Evolutionary conservation across 2,888 invertebrate genomes (phyloP).

Genomic region (Drosophila mettleri): DNA sequence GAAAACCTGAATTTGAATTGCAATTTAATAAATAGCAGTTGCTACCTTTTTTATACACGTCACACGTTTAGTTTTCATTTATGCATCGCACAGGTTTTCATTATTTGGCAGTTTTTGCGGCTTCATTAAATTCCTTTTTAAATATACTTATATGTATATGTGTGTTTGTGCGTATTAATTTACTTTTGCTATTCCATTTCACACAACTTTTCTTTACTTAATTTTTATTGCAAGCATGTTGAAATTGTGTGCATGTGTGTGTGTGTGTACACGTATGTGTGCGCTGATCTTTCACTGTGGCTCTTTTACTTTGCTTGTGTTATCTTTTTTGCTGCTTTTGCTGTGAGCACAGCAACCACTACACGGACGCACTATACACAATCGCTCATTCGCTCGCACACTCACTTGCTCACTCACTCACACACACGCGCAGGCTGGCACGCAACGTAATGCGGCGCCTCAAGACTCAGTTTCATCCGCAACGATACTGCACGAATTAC

Average conservation of each 20-base stretch:
- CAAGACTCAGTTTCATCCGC: slow-evolving; percentile 68
- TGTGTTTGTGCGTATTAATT: slow-evolving; percentile 38
- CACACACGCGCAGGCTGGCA: slow-evolving; percentile 51
- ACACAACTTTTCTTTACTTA: slow-evolving; percentile 69
- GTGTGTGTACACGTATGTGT: slow-evolving; percentile 27
- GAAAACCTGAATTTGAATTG: slow-evolving; percentile 68
- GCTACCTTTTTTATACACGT: slow-evolving; percentile 67
- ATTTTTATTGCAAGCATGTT: slow-evolving; percentile 62
- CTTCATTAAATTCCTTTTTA: slow-evolving; percentile 61
- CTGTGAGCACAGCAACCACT: slow-evolving; percentile 47
- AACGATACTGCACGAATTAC: slow-evolving; percentile 66
- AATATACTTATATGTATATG: slow-evolving; percentile 21
- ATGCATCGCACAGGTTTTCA: slow-evolving; percentile 58
- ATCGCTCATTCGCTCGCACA: slow-evolving; percentile 15
- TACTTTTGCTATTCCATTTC: slow-evolving; percentile 60
- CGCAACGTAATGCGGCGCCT: slow-evolving; percentile 75
- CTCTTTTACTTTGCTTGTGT: slow-evolving; percentile 71
- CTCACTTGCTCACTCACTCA: slow-evolving; percentile 33
- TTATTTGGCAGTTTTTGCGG: slow-evolving; percentile 63
- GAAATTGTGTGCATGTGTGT: slow-evolving; percentile 27
- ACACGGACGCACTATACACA: slow-evolving; percentile 32
- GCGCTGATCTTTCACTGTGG: slow-evolving; percentile 72
- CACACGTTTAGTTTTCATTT: slow-evolving; percentile 69
- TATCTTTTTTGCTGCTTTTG: slow-evolving; percentile 68
- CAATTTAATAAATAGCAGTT: slow-evolving; percentile 71